Base-by-base conservation (phyloP, 2,888 invertebrate species). In the Zelleria hepariella region DNA sequence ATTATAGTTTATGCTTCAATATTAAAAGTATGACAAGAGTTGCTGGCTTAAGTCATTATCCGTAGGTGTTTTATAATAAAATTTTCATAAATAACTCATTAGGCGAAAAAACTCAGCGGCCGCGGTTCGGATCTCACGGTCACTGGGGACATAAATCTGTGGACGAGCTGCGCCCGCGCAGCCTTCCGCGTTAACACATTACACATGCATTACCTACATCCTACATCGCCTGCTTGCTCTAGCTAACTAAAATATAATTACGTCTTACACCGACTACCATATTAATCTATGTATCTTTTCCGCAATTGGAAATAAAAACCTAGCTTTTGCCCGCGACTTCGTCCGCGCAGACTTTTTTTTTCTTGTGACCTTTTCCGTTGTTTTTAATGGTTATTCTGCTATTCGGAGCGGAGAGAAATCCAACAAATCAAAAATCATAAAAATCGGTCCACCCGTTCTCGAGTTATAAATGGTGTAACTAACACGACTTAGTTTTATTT, bases 11-110 rank as follows among this genome's bases (percentile, higher is more conserved):
- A 78, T 79, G 73, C 72, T 67, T 74, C 70, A 74, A 73, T 72
- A 68, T 74, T 73, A 66, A 68, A 72, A 68, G 71, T 78, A 75
- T 77, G 78, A 81, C 78, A 75, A n/a, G 66, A 71, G 72, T 74
- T 71, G 71, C 73, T 70, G 66, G 70, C 73, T 77, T 74, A 69
- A 71, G 72, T 72, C 75, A 78, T 80, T 77, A 76, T 77, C 69
- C 77, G 76, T 62, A 72, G 76, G 77, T 81, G 70, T 82, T 82
- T 81, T 80, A 80, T 76, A 78, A 78, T 78, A 69, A 80, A 79
- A 87, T 86, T 86, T 86, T 84, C 80, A 87, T 86, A 86, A 84
- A 86, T 85, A 83, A 80, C 76, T 74, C 84, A 85, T 87, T 83
- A 85, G 74, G 78, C 78, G 84, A 84, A 84, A 84, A 86, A 81